Evolutionary conservation across 2,888 invertebrate species (phyloP).

Genomic region (Agriotes lineatus): DNA sequence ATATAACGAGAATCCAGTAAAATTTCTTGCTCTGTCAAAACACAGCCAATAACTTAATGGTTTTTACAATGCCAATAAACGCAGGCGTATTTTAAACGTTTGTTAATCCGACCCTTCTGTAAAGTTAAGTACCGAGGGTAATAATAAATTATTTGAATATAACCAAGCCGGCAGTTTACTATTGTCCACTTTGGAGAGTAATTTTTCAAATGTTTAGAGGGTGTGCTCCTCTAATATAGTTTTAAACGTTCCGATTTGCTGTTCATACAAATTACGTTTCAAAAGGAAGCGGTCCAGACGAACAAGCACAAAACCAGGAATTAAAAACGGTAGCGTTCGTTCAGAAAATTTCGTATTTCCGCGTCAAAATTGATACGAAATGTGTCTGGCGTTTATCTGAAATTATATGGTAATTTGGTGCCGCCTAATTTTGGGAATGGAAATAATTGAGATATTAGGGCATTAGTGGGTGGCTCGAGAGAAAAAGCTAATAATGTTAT

Average conservation of each 20-base stretch:
- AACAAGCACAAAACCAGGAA: conserved; percentile 5
- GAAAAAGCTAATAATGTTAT: conserved; percentile 27
- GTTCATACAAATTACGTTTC: background rate
- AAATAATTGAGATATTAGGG: conserved; percentile 32
- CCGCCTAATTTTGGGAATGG: conserved; percentile 27
- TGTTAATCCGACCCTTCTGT: background rate
- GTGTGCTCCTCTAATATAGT: conserved; percentile 1
- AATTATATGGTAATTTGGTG: conserved; percentile 30
- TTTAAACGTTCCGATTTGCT: conserved; percentile 25
- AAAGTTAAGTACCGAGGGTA: background rate
- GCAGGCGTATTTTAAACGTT: background rate
- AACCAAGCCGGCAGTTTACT: background rate
- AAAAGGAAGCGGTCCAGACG: conserved; percentile 20
- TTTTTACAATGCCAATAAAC: conserved; percentile 27
- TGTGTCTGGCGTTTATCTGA: conserved; percentile 21
- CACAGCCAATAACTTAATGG: conserved; percentile 31
- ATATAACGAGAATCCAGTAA: conserved; percentile 41
- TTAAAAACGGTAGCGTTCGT: conserved; percentile 17
- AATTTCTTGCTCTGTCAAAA: conserved; percentile 42
- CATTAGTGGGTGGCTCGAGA: conserved; percentile 14
- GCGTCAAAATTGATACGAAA: conserved; percentile 28
- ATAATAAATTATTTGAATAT: background rate
- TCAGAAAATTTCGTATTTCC: conserved; percentile 30
- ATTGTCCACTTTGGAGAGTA: too few species aligned
- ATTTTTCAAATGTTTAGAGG: too few species aligned